Evolutionary conservation across 2,113 vertebrate genomes (phyloP), one percentile per base, ranked within the genome.

Genomic region (Hydrolagus affinis): DNA sequence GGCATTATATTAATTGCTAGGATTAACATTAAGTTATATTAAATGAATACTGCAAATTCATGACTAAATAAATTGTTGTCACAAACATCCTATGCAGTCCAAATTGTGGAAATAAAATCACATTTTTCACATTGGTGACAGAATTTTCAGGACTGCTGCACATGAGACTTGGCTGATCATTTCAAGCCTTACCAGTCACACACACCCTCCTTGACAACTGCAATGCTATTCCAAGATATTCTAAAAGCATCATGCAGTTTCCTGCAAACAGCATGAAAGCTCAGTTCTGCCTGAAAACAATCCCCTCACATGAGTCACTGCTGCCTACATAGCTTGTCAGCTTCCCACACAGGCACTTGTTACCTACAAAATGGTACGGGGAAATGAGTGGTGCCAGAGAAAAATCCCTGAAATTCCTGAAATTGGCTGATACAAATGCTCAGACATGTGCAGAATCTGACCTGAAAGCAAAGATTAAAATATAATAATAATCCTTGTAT

Each of bases 251-350:
- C 17, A 76, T 28, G 75, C 21, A 77, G 8, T 57, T 77, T 57
- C 57, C 75, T 6, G 4, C 57, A 77, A 6, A 60, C 57, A 10
- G 23, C 11, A 12, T 78, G 57, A 56, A 62, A 78, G 1, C n/a
- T 78, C n/a, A 60, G n/a, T 62, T 21, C 57, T 62, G 15, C 44
- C 76, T 59, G 25, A n/a, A 78, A 72, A 78, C 62, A 78, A 62
- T 59, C 25, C 57, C 44, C 21, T 60, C 62, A 14, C 12, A 15
- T 78, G 76, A 78, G n/a, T 78, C 76, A 78, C 11, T 10, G 12
- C n/a, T 78, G 12, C 76, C 62, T 23, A 62, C 15, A n/a, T n/a
- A 25, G 57, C 59, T 25, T 8, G 11, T 78, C 76, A 78, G 76
- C 76, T 78, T 60, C 21, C n/a, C 76, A 78, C 76, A 62, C 57